phyloP scores from a whole-genome alignment of 2,113 vertebrate genomes.

The Bothrops jararaca region DNA sequence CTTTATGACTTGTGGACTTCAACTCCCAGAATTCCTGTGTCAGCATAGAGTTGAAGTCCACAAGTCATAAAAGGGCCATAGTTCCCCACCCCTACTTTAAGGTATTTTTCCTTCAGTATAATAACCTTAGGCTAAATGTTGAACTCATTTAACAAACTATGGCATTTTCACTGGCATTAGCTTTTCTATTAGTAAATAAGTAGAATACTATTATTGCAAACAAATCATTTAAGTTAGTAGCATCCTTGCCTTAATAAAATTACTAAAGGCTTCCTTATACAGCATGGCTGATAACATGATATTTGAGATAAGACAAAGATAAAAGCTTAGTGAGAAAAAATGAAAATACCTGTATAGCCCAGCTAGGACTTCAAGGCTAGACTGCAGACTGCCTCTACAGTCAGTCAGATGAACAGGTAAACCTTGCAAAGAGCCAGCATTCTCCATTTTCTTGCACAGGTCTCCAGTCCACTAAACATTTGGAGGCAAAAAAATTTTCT shows the following conservation, averaged over 20 bases:
- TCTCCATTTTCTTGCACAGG: no score
- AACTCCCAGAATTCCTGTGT: no score
- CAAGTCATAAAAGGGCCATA: no score
- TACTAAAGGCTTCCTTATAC: background rate
- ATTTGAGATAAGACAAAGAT: background rate
- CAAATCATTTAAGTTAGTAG: background rate
- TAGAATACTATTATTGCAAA: background rate
- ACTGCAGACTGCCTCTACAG: no score
- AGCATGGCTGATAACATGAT: background rate
- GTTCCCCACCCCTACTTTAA: background rate
- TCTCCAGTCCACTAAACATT: no score
- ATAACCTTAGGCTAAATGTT: background rate
- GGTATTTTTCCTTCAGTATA: background rate
- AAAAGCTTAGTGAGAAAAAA: background rate
- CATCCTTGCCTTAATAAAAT: background rate
- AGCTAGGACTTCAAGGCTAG: no score
- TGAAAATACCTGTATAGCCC: background rate
- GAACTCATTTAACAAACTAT: background rate
- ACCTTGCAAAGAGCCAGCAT: no score
- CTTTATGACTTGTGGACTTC: no score
- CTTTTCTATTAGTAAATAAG: background rate
- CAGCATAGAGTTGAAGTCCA: no score
- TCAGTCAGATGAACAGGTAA: no score
- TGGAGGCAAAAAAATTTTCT: no score
- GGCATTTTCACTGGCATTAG: background rate